These are phyloP conservation scores for Pseudomugil gertrudae DNA, from an alignment of 2,797 vertebrate genomes.

Conservation along the genomic window DNA sequence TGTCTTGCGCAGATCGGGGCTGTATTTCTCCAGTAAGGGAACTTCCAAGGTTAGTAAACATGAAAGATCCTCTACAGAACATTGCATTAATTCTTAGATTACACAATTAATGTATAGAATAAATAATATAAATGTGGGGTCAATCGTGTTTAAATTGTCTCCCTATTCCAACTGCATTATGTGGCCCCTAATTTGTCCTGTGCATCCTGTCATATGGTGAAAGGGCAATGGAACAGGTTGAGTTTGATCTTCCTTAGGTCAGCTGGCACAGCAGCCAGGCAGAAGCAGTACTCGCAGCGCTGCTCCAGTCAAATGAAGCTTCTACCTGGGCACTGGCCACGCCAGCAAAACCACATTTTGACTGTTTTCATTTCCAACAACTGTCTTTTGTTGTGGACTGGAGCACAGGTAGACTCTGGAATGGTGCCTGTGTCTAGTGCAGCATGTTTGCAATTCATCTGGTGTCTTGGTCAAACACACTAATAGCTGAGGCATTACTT, in stretches of 20 bases:
- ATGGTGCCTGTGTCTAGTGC: conserved; percentile 39
- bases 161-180: conserved; percentile 3
- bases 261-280: conserved; percentile 66
- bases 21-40: conserved; percentile 98
- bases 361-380: conserved; percentile 64
- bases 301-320: conserved; percentile 74
- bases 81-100: not conserved
- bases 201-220: conserved; percentile 33
- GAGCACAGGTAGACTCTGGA: conserved; percentile 49
- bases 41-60: conserved; percentile 90
- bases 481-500: conserved; percentile 57
- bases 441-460: conserved; percentile 57
- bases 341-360: conserved; percentile 65
- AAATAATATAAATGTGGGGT: conserved; percentile 2
- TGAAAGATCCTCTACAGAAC: not conserved
- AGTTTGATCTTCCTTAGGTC: conserved; percentile 73
- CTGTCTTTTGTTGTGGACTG: conserved; percentile 69
- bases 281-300: conserved; percentile 57
- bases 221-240: conserved; percentile 68
- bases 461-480: conserved; percentile 50
- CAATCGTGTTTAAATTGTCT: not conserved
- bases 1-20: conserved; percentile 93
- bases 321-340: conserved; percentile 60
- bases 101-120: conserved; percentile 8
- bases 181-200: conserved; percentile 47